Conservation (phyloP, 2,113 vertebrate genomes). For the Syngnathus scovelli region DNA sequence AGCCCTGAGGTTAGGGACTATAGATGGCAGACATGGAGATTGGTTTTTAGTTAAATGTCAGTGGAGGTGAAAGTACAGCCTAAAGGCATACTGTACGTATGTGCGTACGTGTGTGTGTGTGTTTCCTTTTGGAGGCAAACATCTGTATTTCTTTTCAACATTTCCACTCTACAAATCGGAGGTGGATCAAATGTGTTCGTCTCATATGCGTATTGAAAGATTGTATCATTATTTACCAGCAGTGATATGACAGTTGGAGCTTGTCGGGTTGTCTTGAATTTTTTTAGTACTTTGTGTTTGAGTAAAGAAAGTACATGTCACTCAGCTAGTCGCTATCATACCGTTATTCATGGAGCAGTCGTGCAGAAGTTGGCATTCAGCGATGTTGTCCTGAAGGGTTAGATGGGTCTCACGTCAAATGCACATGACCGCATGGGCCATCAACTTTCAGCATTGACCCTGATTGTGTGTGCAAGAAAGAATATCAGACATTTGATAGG, state of each 20-base stretch:
- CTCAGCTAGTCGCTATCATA: constrained; percentile 51
- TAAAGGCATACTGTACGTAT: constrained; percentile 41
- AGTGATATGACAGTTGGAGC: constrained; percentile 46
- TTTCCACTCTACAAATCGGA: neutral
- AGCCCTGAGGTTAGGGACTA: constrained; percentile 53
- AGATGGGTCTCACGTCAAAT: constrained; percentile 45
- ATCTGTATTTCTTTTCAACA: constrained; percentile 21
- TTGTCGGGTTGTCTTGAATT: constrained; percentile 41
- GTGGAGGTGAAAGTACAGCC: constrained; percentile 72
- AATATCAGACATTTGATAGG: neutral
- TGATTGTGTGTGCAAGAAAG: constrained; percentile 6
- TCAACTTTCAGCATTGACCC: constrained; percentile 59
- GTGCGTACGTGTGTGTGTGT: constrained; percentile 11
- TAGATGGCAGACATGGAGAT: constrained; percentile 71
- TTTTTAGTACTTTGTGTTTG: constrained; percentile 30
- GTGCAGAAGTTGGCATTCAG: constrained; percentile 21
- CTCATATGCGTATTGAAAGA: constrained; percentile 26
- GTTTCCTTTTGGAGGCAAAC: constrained; percentile 26
- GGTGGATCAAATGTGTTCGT: neutral
- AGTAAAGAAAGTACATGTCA: constrained; percentile 44
- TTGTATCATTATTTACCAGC: constrained; percentile 26
- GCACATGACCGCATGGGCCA: constrained; percentile 59
- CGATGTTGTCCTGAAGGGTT: constrained; percentile 47
- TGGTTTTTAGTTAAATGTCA: constrained; percentile 80
- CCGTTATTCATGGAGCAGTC: constrained; percentile 40